These are phyloP conservation scores for Muntiacus reevesi DNA, from an alignment of 2,113 vertebrate genomes.

Conservation along the genomic window DNA sequence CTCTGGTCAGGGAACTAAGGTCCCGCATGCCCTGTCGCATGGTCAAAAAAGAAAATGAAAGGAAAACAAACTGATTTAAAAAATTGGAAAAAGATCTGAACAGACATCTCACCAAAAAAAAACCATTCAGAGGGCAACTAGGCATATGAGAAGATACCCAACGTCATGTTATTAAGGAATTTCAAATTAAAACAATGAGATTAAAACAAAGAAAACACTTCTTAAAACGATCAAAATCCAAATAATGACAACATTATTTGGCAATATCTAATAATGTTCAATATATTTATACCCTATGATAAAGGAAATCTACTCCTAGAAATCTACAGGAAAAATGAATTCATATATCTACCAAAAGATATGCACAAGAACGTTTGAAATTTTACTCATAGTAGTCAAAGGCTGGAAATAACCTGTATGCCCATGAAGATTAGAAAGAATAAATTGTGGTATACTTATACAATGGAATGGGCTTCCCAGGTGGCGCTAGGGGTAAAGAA, in stretches of 20 bases:
- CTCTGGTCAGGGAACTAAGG: background rate
- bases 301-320: background rate
- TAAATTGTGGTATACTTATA: background rate
- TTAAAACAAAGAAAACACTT: background rate
- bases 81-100: background rate
- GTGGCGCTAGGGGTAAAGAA: background rate
- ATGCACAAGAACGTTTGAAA: background rate
- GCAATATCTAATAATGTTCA: background rate
- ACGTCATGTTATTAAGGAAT: background rate
- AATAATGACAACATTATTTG: background rate
- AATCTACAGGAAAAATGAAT: background rate
- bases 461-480: background rate
- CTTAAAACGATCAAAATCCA: background rate
- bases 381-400: background rate
- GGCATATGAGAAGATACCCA: background rate
- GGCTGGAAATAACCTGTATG: background rate
- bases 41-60: background rate
- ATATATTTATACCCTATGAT: background rate
- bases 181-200: background rate
- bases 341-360: background rate
- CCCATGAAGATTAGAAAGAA: background rate
- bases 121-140: background rate
- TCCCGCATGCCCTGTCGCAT: background rate
- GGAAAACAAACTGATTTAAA: background rate
- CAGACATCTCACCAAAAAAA: background rate